phyloP scores from a whole-genome alignment of 92 coral and sea anemone genomes.

The Galaxea fascicularis region DNA sequence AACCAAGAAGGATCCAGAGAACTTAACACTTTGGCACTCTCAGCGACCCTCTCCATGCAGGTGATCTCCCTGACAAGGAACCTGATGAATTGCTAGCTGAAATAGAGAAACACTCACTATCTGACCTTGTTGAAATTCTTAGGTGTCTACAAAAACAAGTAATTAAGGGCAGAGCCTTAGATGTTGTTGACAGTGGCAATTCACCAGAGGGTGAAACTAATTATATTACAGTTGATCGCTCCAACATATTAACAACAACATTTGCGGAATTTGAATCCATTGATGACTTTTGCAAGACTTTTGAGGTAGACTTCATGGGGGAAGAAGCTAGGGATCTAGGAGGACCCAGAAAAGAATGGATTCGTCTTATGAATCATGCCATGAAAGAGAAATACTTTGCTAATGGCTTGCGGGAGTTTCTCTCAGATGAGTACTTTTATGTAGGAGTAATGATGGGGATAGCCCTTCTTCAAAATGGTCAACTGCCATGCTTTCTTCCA shows the following conservation, averaged over 20 bases:
- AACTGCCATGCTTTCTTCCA: constrained; percentile 48
- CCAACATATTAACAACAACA: constrained; percentile 43
- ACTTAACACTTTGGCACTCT: too few species aligned
- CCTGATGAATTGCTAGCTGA: constrained; percentile 36
- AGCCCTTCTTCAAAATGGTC: constrained; percentile 65
- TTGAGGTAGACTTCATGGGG: constrained; percentile 76
- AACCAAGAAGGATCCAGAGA: constrained; percentile 7
- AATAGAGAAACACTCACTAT: constrained; percentile 20
- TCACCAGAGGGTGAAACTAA: constrained; percentile 59
- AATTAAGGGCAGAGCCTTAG: constrained; percentile 32
- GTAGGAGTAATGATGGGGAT: constrained; percentile 42
- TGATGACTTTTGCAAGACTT: constrained; percentile 52
- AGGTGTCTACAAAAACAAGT: constrained; percentile 50
- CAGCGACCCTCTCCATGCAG: not conserved
- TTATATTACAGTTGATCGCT: constrained; percentile 61
- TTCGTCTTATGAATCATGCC: constrained; percentile 54
- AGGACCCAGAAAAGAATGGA: constrained; percentile 74
- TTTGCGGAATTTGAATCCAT: constrained; percentile 65
- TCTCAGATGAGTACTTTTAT: constrained; percentile 44
- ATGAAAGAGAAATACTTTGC: constrained; percentile 26
- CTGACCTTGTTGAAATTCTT: constrained; percentile 71
- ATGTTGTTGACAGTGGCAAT: constrained; percentile 26
- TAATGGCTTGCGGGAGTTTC: constrained; percentile 48
- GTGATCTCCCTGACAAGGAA: constrained; percentile 34
- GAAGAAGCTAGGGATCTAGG: constrained; percentile 61